phyloP scores from a whole-genome alignment of 1,140 invertebrate genomes.

The Probaryconus sp. region DNA sequence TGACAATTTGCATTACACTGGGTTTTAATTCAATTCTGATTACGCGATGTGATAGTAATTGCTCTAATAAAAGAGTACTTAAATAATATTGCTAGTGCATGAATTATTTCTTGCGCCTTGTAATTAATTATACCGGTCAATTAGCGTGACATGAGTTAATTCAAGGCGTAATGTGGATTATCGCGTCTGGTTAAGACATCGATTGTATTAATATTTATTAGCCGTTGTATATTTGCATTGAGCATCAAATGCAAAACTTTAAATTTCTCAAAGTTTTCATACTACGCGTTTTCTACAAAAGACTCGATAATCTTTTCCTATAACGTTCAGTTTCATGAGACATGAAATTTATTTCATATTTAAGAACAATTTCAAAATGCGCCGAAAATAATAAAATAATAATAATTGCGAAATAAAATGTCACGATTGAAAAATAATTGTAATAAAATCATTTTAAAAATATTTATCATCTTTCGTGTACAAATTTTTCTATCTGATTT shows the following conservation, averaged over 20 bases:
- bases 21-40: conserved; percentile 22
- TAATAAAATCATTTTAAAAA: too few species aligned
- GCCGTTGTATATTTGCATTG: conserved; percentile 31
- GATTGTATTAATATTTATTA: conserved; percentile 51
- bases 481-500: too few species aligned
- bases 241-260: conserved; percentile 44
- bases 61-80: conserved; percentile 55
- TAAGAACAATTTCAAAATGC: too few species aligned
- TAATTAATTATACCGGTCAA: conserved; percentile 63
- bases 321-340: too few species aligned
- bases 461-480: too few species aligned
- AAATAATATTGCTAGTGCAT: conserved; percentile 55
- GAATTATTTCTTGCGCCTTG: conserved; percentile 64
- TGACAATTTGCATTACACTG: conserved; percentile 21
- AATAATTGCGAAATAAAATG: too few species aligned
- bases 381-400: too few species aligned
- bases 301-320: too few species aligned
- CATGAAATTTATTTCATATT: too few species aligned
- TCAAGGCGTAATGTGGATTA: conserved; percentile 62
- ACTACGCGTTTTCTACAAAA: too few species aligned
- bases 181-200: conserved; percentile 54
- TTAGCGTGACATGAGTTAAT: conserved; percentile 61
- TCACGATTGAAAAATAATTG: too few species aligned
- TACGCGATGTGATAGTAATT: conserved; percentile 43
- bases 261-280: too few species aligned